Conservation (phyloP, 1,140 invertebrate genomes). For the Heterodera schachtii region DNA sequence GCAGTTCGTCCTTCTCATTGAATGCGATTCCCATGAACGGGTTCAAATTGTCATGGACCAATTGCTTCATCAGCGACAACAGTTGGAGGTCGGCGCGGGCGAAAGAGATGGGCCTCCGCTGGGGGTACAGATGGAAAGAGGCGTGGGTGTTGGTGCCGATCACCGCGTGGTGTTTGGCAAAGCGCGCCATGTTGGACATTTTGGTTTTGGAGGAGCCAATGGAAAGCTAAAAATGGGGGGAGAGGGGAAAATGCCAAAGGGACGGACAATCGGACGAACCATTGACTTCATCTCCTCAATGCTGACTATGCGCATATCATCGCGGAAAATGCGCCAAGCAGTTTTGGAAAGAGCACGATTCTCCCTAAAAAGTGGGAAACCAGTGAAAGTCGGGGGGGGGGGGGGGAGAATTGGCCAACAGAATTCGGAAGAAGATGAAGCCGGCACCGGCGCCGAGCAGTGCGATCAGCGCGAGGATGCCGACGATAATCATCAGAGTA, state of each 20-base stretch:
- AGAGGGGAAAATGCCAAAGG: background rate
- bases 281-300: slow-evolving; percentile 65
- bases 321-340: slow-evolving; percentile 61
- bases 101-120: slow-evolving; percentile 59
- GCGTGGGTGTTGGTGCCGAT: slow-evolving; percentile 64
- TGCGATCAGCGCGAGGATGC: slow-evolving; percentile 43
- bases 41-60: slow-evolving; percentile 63
- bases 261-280: slow-evolving; percentile 29
- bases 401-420: slow-evolving; percentile 34
- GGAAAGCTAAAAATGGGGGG: slow-evolving; percentile 51
- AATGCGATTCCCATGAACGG: slow-evolving; percentile 64
- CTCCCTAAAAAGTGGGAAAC: slow-evolving; percentile 49
- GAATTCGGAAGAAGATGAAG: slow-evolving; percentile 51
- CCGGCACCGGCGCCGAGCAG: slow-evolving; percentile 41
- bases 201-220: slow-evolving; percentile 63
- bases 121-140: slow-evolving; percentile 62
- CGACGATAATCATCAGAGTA: slow-evolving; percentile 56
- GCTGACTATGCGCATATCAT: slow-evolving; percentile 59
- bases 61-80: slow-evolving; percentile 45
- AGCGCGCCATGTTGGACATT: slow-evolving; percentile 58
- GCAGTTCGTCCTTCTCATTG: slow-evolving; percentile 64
- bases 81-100: slow-evolving; percentile 54
- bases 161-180: slow-evolving; percentile 64
- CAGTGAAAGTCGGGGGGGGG: slow-evolving; percentile 7
- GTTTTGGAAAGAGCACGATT: slow-evolving; percentile 57